Base-by-base conservation (phyloP, 2,888 invertebrate species). In the Galeruca laticollis region DNA sequence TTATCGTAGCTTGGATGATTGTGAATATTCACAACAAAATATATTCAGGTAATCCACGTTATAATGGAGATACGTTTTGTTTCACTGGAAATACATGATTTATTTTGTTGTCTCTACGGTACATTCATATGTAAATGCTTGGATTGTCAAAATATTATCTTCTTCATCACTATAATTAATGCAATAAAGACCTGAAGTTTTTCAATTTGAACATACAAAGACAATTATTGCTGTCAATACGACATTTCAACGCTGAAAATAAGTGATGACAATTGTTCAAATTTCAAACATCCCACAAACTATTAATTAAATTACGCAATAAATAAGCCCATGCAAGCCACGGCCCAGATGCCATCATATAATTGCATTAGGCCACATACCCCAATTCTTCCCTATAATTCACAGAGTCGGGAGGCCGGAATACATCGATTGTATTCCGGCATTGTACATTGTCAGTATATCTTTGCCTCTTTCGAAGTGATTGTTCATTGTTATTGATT, bases 331-430 rank as follows among this genome's bases (percentile, higher is more conserved):
- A 4, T 9, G 13, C 33, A 9, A 35, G 59, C 21, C 35, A 5
- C 35, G 49, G 37, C 65, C 59, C 57, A 49, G 51, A 59, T 59
- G 59, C 33, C 49, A 59, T 31, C 18, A 49, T 21, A 54, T 51
- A 51, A 59, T 66, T 66, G 59, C 59, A 66, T 59, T 59, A 59
- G 64, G 47, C 59, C 65, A 59, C 65, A 21, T 57, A 65, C 65
- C 59, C 47, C 59, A 59, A 65, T 65, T 65, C 57, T 65, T 65
- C 21, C 49, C 59, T 37, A 65, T 65, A 65, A 65, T 65, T 65
- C 59, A 65, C 59, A 15, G 35, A 65, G 59, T 59, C 65, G 59
- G 49, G 20, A 57, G 43, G 54, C 65, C 65, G 59, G 47, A 49
- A 59, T 49, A 31, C 59, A 59, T 65, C 43, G 21, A 59, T 59